phyloP scores from a whole-genome alignment of 2,113 vertebrate genomes.

The Hydrolagus affinis region DNA sequence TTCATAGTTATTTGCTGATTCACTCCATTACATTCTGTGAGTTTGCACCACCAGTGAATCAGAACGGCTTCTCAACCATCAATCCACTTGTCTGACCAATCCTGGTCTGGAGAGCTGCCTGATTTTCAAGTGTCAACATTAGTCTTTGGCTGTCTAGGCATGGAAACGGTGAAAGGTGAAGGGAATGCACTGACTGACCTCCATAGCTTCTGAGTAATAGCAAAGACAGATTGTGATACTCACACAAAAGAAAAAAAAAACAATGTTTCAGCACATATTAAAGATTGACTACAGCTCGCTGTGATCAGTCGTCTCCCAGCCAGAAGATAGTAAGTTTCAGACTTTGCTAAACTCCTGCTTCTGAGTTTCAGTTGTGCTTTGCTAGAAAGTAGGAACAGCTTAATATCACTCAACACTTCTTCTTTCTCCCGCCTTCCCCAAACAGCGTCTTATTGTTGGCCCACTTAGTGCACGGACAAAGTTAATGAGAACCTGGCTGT shows the following conservation, averaged over 20 bases:
- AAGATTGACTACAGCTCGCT: background rate
- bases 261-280: background rate
- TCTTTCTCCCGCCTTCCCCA: too few species aligned
- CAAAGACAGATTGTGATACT: background rate
- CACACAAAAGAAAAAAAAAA: background rate
- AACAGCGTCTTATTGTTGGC: too few species aligned
- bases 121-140: background rate
- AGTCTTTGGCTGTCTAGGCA: background rate
- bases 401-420: background rate
- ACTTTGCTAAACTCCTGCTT: background rate
- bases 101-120: background rate
- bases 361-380: background rate
- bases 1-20: slow-evolving; percentile 62
- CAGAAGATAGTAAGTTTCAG: background rate
- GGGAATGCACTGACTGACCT: background rate
- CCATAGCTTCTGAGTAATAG: background rate
- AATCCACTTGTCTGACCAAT: background rate
- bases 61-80: slow-evolving; percentile 6
- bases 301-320: background rate
- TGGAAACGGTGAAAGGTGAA: background rate
- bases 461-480: too few species aligned
- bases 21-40: slow-evolving; percentile 59
- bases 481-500: too few species aligned
- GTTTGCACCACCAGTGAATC: slow-evolving; percentile 52
- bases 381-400: background rate